Percentiles rank a stretch among this genome's conserved stretches.
Evolutionary conservation across 2,888 invertebrate species (phyloP).

Genomic region (Brachypterus glaber): DNA sequence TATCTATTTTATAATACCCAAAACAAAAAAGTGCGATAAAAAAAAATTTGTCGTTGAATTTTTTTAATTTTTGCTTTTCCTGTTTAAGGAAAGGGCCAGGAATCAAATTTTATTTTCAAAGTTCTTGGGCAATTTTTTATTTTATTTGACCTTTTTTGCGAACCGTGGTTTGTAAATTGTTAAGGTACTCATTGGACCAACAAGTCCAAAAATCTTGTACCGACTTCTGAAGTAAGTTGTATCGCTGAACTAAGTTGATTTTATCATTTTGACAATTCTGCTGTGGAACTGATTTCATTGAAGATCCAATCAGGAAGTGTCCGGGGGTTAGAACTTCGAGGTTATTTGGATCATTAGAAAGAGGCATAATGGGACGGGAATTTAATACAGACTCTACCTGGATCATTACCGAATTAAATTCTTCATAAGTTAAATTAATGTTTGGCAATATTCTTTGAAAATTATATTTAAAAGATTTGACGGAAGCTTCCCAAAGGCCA

Average conservation of each 20-base stretch:
- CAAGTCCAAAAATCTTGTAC: constrained; percentile 19
- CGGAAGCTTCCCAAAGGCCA: constrained; percentile 29
- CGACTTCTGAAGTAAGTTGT: constrained; percentile 18
- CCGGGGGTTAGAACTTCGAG: constrained; percentile 20
- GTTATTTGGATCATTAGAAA: constrained; percentile 23
- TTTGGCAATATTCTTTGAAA: constrained; percentile 21
- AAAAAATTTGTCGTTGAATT: too few relatives aligned
- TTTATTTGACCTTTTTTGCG: too few relatives aligned
- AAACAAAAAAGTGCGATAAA: too few relatives aligned
- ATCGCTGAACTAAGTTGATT: constrained; percentile 15
- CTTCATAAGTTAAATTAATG: constrained; percentile 23
- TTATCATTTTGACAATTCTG: constrained; percentile 11
- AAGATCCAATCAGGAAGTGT: constrained; percentile 23
- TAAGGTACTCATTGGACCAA: constrained; percentile 24
- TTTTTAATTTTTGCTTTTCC: too few relatives aligned
- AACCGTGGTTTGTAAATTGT: too few relatives aligned
- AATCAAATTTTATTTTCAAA: too few relatives aligned
- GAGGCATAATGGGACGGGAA: constrained; percentile 25
- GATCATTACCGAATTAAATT: constrained; percentile 24
- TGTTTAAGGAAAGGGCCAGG: too few relatives aligned
- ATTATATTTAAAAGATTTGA: constrained; percentile 27
- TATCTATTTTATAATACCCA: too few relatives aligned
- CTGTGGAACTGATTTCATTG: constrained; percentile 18
- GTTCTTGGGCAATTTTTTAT: too few relatives aligned
- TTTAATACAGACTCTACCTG: constrained; percentile 29